A percentile compares a stretch with the other conserved stretches of the same genome.
Evolutionary conservation across 2,113 vertebrate genomes (phyloP).

Genomic region (Alexandromys fortis): DNA sequence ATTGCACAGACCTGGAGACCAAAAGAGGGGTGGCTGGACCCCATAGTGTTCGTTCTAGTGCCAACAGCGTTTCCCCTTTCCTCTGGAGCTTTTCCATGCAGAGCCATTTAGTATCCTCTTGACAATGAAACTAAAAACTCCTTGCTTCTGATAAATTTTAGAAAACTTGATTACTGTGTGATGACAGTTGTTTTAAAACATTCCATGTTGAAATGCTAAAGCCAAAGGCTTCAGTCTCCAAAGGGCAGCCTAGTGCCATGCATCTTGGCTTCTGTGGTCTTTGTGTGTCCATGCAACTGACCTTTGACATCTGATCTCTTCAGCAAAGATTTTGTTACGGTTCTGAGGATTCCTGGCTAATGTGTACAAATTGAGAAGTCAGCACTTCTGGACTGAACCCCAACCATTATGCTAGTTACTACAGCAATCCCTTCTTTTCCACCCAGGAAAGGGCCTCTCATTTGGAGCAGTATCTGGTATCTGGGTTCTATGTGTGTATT

Average conservation of each 20-base stretch:
- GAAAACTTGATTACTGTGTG: background rate
- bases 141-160: background rate
- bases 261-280: background rate
- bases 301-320: background rate
- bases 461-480: background rate
- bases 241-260: background rate
- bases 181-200: background rate
- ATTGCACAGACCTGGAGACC: conserved; percentile 74
- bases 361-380: background rate
- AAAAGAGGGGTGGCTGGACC: conserved; percentile 74
- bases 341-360: conserved; percentile 32
- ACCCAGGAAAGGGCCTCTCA: background rate
- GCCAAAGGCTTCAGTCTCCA: background rate
- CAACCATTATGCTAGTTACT: background rate
- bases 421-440: background rate
- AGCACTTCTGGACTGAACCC: background rate
- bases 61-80: conserved; percentile 61
- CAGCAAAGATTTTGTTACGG: conserved; percentile 29
- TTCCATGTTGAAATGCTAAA: background rate
- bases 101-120: conserved; percentile 72
- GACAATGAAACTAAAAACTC: conserved; percentile 57
- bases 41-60: conserved; percentile 71
- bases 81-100: conserved; percentile 71
- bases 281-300: background rate
- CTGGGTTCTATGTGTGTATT: conserved; percentile 19